A percentile compares a stretch with the other conserved stretches of the same genome.
Evolutionary conservation across 2,113 vertebrate species (phyloP).

Genomic region (Serinus canaria): DNA sequence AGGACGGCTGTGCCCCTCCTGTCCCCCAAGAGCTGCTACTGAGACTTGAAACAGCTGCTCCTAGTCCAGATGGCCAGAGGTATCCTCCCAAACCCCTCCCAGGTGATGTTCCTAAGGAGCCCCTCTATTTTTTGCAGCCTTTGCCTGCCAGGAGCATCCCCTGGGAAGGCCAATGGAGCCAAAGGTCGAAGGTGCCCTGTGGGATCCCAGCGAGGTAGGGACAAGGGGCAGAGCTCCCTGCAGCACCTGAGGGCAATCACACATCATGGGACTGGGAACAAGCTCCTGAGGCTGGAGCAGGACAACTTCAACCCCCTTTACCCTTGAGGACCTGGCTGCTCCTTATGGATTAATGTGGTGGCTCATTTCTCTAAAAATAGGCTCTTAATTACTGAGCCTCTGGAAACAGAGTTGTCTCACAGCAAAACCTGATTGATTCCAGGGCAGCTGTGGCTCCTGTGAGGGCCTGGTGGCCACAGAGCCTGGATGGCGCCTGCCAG

Average conservation of each 20-base stretch:
- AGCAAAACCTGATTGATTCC: not conserved
- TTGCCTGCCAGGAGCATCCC: not conserved
- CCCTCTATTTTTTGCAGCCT: not conserved
- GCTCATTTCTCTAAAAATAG: constrained; percentile 29
- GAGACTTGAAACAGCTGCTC: not conserved
- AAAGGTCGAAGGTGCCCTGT: not conserved
- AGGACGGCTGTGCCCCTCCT: not conserved
- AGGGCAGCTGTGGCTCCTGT: not conserved
- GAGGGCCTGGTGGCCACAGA: not conserved
- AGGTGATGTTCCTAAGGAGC: not conserved
- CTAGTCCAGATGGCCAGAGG: not conserved
- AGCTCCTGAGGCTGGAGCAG: not conserved
- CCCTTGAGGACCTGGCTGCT: not conserved
- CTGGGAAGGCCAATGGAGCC: not conserved
- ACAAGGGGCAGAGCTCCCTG: not conserved
- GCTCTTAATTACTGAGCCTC: not conserved
- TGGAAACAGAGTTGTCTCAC: not conserved
- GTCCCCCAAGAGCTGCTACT: not conserved
- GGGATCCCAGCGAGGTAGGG: not conserved
- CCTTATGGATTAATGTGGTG: not conserved
- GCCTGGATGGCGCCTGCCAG: not conserved
- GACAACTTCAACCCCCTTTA: not conserved
- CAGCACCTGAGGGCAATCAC: not conserved
- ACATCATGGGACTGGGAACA: not conserved
- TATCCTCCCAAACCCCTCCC: not conserved